A percentile compares a stretch with the other conserved stretches of the same genome.
These are phyloP conservation scores for Tapirus terrestris DNA, from an alignment of 2,113 vertebrate genomes.

Conservation along the genomic window DNA sequence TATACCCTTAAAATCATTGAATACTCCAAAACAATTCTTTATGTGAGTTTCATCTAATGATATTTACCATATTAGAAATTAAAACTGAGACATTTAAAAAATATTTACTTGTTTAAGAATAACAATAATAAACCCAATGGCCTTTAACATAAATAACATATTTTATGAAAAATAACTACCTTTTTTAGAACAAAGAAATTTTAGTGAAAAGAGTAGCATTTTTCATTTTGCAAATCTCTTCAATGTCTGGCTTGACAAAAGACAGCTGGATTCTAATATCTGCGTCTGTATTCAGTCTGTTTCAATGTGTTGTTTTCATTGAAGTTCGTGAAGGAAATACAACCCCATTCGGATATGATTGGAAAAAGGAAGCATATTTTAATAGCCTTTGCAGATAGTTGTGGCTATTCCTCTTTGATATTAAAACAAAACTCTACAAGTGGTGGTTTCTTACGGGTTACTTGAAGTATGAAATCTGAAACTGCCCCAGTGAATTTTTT, in stretches of 20 bases:
- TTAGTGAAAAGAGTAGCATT: background rate
- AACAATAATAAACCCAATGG: background rate
- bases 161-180: background rate
- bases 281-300: background rate
- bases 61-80: background rate
- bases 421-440: background rate
- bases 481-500: background rate
- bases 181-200: background rate
- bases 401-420: background rate
- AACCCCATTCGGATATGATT: background rate
- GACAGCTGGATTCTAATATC: background rate
- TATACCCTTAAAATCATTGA: background rate
- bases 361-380: background rate
- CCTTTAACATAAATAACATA: background rate
- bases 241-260: background rate
- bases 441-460: background rate
- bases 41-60: background rate
- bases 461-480: background rate
- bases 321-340: background rate
- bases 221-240: constrained; percentile 7
- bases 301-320: background rate
- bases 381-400: background rate
- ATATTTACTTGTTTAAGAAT: constrained; percentile 17
- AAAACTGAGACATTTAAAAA: background rate
- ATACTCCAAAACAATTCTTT: background rate